Evolutionary conservation across 1,140 invertebrate species (phyloP).

Genomic region (Trissolcus basalis): DNA sequence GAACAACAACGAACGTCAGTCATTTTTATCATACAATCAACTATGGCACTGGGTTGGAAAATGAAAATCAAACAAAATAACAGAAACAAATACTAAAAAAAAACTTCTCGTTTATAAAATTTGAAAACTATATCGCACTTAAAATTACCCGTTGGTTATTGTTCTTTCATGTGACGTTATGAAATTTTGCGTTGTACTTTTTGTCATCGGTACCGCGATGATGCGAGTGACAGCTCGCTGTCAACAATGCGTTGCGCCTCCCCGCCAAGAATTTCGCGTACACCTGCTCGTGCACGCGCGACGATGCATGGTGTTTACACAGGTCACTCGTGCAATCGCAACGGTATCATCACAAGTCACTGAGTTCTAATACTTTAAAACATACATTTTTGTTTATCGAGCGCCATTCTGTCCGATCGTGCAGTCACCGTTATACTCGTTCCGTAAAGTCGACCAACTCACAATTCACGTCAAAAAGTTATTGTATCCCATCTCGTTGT

Average conservation of each 20-base stretch:
- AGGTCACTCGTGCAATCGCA: neutral
- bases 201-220: no score
- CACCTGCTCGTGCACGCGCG: no score
- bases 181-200: constrained; percentile 2
- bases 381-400: neutral
- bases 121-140: neutral
- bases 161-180: constrained; percentile 18
- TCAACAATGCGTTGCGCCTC: no score
- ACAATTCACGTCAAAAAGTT: neutral
- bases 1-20: constrained; percentile 18
- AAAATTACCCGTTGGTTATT: constrained; percentile 1
- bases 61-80: no score
- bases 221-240: no score
- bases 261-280: no score
- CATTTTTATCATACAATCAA: constrained; percentile 21
- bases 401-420: neutral
- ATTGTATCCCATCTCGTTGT: neutral
- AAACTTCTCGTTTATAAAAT: neutral
- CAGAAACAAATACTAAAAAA: constrained; percentile 13
- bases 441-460: constrained; percentile 1
- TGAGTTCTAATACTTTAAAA: constrained; percentile 33
- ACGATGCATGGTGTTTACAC: constrained; percentile 3
- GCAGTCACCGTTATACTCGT: constrained; percentile 2
- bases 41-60: constrained; percentile 49
- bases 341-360: constrained; percentile 22